Base-by-base conservation (phyloP, 2,113 vertebrate genomes). In the Lagopus muta region DNA sequence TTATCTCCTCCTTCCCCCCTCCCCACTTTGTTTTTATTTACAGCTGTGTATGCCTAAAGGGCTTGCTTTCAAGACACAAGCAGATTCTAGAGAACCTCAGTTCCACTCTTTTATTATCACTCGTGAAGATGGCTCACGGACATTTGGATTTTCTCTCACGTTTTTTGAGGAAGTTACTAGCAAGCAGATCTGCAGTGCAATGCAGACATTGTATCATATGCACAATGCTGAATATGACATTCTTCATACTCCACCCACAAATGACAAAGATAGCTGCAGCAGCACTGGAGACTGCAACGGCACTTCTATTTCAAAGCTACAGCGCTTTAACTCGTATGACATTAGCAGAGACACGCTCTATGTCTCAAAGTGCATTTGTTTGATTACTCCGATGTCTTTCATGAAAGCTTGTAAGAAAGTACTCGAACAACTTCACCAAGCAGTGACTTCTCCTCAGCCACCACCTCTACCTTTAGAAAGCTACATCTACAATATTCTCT, bases 11-110 rank as follows among this genome's bases (percentile, higher is more conserved):
- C 40, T 82, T 28, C 3, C 24, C 21, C 28, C 17, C 83, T 21
- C 32, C 18, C 30, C 32, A 8, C 18, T 48, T n/a, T 19, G 80
- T 57, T 75, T 93, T 75, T 86, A 96, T 92, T 88, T 92, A 20
- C 97, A 99, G 99, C 98, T 99, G n/a, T 99, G 99, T 95, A 99
- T 99, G 99, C 99, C 99, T 71, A 99, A 99, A 96, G 99, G 99
- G 71, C 98, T 99, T 96, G 97, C 98, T 58, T 99, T 99, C 98
- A 99, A 99, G 97, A 99, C 99, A 13, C 99, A 99, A 97, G 97
- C 98, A 8, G 99, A 99, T 97, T 96, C 71, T 74, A 98, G 98
- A 75, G 98, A 99, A 91, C 99, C 99, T 40, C 98, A 99, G 36
- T 99, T 99, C 97, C 99, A 99, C 97, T 99, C 99, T 42, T 99